Base-by-base conservation (phyloP, 2,113 vertebrate species). In the Lophura nycthemera region DNA sequence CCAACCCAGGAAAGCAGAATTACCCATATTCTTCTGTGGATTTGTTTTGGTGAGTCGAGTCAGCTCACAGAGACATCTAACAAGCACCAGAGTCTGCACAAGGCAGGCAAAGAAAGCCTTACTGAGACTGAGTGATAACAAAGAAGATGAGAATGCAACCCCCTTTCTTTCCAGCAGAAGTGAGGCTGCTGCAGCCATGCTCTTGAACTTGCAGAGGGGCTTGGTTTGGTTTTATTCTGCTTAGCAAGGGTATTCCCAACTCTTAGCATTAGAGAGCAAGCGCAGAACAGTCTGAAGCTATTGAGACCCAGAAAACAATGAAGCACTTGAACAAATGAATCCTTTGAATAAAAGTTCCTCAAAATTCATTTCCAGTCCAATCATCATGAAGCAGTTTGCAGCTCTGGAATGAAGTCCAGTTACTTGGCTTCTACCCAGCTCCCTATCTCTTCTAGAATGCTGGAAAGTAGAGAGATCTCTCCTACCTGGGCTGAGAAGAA, bases 391-490 rank as follows among this genome's bases (percentile, higher is more conserved):
- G 65, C 89, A 67, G 32, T 88, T 91, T 94, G 89, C 83, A 90
- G 80, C 64, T 77, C 89, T 72, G 65, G 65, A 95, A 83, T 1
- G 6, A 94, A 94, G 72, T 70, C 69, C 34, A 32, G 82, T 88
- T 60, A 89, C 74, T 74, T 95, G 93, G 93, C 83, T 92, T 90
- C 74, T 20, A 11, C 82, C 73, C 93, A 95, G 54, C 20, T 86
- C 42, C 65, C 81, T 94, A 65, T 94, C 95, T 92, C 65, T 93
- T 86, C 88, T 95, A 96, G 93, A 88, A 88, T 1, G 0, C 70
- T 92, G 90, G 91, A 92, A 95, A 94, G 61, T 76, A 91, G 47
- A 92, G 82, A 90, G 79, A 48, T 94, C 72, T 90, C 94, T 94
- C 80, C 74, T 78, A 40, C 50, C 90, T 77, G 82, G 63, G 50